phyloP scores from a whole-genome alignment of 2,113 vertebrate genomes.

The Macrotis lagotis region DNA sequence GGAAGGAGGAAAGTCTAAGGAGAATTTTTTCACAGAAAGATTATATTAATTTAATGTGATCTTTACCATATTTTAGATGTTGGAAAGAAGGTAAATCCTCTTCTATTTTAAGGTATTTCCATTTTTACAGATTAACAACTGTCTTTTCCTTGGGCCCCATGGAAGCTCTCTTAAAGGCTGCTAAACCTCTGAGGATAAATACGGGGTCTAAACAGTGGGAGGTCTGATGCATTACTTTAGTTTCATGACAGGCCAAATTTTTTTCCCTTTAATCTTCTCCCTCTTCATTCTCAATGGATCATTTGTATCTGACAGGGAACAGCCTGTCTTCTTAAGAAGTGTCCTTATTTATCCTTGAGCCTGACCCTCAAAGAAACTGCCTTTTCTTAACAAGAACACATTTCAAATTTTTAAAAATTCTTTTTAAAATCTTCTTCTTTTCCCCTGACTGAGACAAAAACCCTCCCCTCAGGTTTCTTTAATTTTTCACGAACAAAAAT shows the following conservation, averaged over 20 bases:
- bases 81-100: neutral
- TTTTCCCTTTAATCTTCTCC: slow-evolving; percentile 35
- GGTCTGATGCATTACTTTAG: slow-evolving; percentile 7
- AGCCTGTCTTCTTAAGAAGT: neutral
- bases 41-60: slow-evolving; percentile 31
- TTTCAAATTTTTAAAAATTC: neutral
- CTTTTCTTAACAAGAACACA: slow-evolving; percentile 3
- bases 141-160: neutral
- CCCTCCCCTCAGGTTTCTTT: neutral
- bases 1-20: neutral
- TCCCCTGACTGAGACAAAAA: neutral
- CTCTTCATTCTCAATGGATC: slow-evolving; percentile 31
- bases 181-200: neutral
- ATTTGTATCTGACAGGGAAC: slow-evolving; percentile 31
- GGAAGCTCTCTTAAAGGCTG: neutral
- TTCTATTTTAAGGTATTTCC: neutral
- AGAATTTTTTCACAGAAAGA: neutral
- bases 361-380: neutral
- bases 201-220: neutral
- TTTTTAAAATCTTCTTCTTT: slow-evolving; percentile 33
- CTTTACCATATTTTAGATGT: neutral
- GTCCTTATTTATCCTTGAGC: slow-evolving; percentile 22
- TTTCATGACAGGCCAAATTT: neutral
- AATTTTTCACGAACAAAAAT: neutral
- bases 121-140: slow-evolving; percentile 1